phyloP scores from a whole-genome alignment of 2,113 vertebrate genomes.

The Lipophrys pholis region DNA sequence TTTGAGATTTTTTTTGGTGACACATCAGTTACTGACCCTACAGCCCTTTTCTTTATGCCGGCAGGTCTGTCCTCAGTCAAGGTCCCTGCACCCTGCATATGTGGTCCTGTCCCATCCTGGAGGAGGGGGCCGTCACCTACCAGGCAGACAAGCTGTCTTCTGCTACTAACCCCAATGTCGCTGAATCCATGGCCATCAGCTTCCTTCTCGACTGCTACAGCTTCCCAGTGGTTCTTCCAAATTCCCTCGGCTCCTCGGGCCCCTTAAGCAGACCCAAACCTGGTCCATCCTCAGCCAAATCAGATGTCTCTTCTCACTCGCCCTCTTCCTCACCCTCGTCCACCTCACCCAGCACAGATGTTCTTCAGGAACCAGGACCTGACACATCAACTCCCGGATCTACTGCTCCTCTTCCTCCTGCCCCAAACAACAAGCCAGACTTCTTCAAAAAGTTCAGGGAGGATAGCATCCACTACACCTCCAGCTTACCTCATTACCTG shows the following conservation, averaged over 20 bases:
- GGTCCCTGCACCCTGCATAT: slow-evolving; percentile 82
- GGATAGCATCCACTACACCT: slow-evolving; percentile 73
- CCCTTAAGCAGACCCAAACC: neutral
- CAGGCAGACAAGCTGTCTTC: slow-evolving; percentile 83
- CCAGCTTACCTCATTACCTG: slow-evolving; percentile 80
- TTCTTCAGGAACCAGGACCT: neutral
- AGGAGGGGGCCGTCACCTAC: slow-evolving; percentile 78
- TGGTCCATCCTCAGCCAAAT: neutral
- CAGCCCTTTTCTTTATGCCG: neutral
- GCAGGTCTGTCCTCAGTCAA: slow-evolving; percentile 80
- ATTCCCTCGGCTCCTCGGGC: slow-evolving; percentile 25
- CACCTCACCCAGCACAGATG: neutral
- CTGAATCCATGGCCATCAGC: slow-evolving; percentile 82
- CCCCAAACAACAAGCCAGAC: neutral
- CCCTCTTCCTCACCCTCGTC: neutral
- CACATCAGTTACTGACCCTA: no score
- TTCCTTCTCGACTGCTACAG: slow-evolving; percentile 82
- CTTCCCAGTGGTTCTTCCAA: slow-evolving; percentile 82
- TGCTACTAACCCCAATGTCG: slow-evolving; percentile 81
- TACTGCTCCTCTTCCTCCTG: neutral
- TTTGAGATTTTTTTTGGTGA: no score
- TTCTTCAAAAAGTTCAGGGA: slow-evolving; percentile 67
- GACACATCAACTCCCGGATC: neutral
- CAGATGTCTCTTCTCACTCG: neutral
- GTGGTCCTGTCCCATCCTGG: slow-evolving; percentile 79